phyloP scores from a whole-genome alignment of 2,797 vertebrate genomes.

The Myoxocephalus aenaeus region DNA sequence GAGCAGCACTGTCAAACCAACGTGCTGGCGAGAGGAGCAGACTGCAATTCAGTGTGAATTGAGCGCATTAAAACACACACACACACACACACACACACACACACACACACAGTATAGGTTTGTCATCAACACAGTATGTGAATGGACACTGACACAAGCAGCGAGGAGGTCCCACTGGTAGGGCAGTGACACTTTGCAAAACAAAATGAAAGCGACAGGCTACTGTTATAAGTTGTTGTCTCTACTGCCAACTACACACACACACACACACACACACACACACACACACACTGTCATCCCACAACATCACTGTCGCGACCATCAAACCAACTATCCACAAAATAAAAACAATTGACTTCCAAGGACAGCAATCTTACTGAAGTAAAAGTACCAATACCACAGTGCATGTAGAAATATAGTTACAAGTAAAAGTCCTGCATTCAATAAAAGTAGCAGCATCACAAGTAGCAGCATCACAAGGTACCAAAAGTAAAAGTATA shows the following conservation, averaged over 20 bases:
- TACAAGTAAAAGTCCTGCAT: neutral
- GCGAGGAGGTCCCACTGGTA: conserved; percentile 28
- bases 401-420: neutral
- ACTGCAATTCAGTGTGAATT: conserved; percentile 34
- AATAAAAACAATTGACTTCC: conserved; percentile 30
- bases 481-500: neutral
- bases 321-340: conserved; percentile 13
- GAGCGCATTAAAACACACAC: neutral
- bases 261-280: neutral
- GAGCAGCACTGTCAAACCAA: conserved; percentile 49
- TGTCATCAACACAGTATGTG: conserved; percentile 16
- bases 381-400: neutral
- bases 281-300: too few species aligned
- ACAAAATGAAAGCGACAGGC: conserved; percentile 35
- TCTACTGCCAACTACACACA: conserved; percentile 18
- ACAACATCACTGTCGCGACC: too few species aligned
- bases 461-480: neutral
- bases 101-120: neutral
- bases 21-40: conserved; percentile 31
- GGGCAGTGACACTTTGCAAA: conserved; percentile 15
- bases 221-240: conserved; percentile 26
- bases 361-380: neutral
- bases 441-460: neutral
- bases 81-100: conserved; percentile 8
- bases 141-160: conserved; percentile 30